phyloP scores from a whole-genome alignment of 2,113 vertebrate genomes.

The Spheniscus mendiculus region DNA sequence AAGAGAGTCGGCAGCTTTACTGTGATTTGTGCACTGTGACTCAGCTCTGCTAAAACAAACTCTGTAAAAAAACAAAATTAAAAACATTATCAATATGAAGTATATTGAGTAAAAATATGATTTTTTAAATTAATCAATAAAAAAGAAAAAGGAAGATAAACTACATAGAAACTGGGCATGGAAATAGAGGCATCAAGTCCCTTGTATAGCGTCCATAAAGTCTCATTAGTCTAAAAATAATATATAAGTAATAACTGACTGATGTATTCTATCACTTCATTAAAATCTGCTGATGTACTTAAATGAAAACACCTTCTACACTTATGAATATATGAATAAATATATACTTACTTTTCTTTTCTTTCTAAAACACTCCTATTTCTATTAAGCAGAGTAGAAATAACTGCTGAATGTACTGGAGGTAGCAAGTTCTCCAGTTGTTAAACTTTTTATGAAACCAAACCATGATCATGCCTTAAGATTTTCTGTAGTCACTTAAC shows the following conservation, averaged over 20 bases:
- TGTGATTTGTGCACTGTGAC: not conserved
- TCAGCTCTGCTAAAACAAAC: not conserved
- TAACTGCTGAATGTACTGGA: not conserved
- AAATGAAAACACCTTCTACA: not conserved
- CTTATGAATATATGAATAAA: not conserved
- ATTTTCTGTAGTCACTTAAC: constrained; percentile 72
- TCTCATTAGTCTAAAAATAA: not conserved
- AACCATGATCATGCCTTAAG: not conserved
- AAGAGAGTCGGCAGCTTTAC: not conserved
- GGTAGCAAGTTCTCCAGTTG: not conserved
- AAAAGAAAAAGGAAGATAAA: not conserved
- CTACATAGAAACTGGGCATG: not conserved
- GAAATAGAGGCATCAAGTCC: not conserved
- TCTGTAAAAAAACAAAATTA: not conserved
- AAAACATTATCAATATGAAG: not conserved
- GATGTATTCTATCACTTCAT: not conserved
- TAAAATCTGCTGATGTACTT: not conserved
- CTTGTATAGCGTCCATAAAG: not conserved
- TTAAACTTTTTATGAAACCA: not conserved
- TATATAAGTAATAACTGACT: not conserved
- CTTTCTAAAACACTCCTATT: not conserved
- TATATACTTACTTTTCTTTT: not conserved
- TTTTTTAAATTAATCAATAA: not conserved
- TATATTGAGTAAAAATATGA: not conserved
- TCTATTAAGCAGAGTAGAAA: not conserved